Percentiles rank a stretch among this genome's conserved stretches.
These are phyloP conservation scores for Oscheius sp. DNA, from an alignment of 1,140 invertebrate species.

Conservation along the genomic window DNA sequence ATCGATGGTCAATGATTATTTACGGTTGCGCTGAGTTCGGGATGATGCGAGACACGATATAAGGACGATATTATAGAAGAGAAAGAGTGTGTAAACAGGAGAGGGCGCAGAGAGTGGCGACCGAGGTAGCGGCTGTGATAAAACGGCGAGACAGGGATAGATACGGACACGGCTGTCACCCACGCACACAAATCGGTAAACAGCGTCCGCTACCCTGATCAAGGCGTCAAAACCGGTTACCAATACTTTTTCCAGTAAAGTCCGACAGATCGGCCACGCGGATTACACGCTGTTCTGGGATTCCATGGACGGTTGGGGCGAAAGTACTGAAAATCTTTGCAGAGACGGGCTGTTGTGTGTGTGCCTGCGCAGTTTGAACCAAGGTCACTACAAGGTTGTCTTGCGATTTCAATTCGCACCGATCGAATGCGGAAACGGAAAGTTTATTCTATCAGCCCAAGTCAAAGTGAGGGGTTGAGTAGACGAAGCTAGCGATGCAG, in stretches of 20 bases:
- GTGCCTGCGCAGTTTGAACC: no score
- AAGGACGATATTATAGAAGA: no score
- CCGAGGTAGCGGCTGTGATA: background rate
- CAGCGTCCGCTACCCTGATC: background rate
- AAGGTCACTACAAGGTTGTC: no score
- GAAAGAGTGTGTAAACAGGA: background rate
- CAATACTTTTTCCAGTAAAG: background rate
- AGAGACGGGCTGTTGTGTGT: no score
- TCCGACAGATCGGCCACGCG: background rate
- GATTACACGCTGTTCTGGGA: background rate
- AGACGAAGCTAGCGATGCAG: background rate
- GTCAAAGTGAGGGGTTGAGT: slow-evolving; percentile 8
- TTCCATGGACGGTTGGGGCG: no score
- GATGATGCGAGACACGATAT: no score
- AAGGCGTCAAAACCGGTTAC: background rate
- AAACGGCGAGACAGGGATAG: background rate
- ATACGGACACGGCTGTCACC: slow-evolving; percentile 12
- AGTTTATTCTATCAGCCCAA: background rate
- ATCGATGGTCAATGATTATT: slow-evolving; percentile 8
- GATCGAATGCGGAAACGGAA: background rate
- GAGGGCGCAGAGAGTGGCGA: background rate
- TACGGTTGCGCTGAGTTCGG: background rate
- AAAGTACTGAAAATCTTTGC: no score
- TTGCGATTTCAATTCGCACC: no score
- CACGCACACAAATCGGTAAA: slow-evolving; percentile 10